Conservation (phyloP, 1,140 invertebrate species). For the Thrips palmi region DNA sequence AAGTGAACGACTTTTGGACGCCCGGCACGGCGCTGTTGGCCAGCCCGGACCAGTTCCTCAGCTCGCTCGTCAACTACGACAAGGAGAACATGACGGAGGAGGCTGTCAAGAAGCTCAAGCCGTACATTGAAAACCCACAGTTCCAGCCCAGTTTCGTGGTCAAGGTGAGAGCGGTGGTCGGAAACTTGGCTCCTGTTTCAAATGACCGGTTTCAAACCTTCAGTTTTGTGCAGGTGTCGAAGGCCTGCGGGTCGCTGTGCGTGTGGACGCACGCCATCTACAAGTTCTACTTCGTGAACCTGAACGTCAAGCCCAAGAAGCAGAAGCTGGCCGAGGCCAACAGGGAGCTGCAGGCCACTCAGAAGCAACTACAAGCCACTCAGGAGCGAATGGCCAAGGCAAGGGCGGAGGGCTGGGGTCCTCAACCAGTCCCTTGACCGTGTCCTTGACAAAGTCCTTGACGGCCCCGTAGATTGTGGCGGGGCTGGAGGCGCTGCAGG, state of each 20-base stretch:
- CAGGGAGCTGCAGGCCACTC: slow-evolving; percentile 36
- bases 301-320: slow-evolving; percentile 38
- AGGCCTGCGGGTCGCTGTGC: slow-evolving; percentile 54
- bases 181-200: not conserved
- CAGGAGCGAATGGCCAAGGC: slow-evolving; percentile 34
- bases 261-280: slow-evolving; percentile 49
- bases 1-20: slow-evolving; percentile 48
- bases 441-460: no score
- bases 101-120: slow-evolving; percentile 51
- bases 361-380: slow-evolving; percentile 35
- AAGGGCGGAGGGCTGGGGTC: slow-evolving; percentile 2
- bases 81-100: slow-evolving; percentile 54
- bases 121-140: slow-evolving; percentile 42
- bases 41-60: slow-evolving; percentile 52
- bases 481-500: no score
- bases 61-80: slow-evolving; percentile 53
- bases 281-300: slow-evolving; percentile 38
- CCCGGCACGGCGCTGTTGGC: slow-evolving; percentile 47
- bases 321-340: slow-evolving; percentile 36
- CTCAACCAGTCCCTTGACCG: no score
- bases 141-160: slow-evolving; percentile 28
- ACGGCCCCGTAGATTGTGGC: no score
- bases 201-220: not conserved
- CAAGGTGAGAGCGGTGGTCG: not conserved
- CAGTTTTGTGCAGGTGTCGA: slow-evolving; percentile 35